phyloP scores from a whole-genome alignment of 2,888 invertebrate genomes.

The Macrosoma leucophasiata region DNA sequence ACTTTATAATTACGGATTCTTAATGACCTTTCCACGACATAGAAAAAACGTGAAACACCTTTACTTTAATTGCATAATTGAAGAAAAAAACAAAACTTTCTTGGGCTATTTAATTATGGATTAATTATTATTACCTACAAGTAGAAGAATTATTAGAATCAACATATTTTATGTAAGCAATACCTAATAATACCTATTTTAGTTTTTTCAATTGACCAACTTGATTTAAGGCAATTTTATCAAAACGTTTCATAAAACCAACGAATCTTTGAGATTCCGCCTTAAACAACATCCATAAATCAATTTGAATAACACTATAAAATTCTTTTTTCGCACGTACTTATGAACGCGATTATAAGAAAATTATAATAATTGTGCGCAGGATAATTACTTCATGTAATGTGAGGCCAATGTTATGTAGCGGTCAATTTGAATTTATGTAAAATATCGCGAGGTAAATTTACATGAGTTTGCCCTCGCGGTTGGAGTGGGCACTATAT shows the following conservation, averaged over 20 bases:
- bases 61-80: too few species aligned
- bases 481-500: constrained; percentile 54
- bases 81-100: too few species aligned
- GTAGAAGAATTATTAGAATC: too few species aligned
- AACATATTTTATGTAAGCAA: too few species aligned
- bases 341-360: constrained; percentile 67
- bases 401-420: constrained; percentile 59
- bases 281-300: constrained; percentile 55
- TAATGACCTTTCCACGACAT: constrained; percentile 61
- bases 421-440: constrained; percentile 70
- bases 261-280: too few species aligned
- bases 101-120: too few species aligned
- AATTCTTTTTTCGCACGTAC: constrained; percentile 72
- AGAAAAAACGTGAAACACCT: too few species aligned
- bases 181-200: too few species aligned
- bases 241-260: too few species aligned
- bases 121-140: too few species aligned
- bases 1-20: constrained; percentile 55
- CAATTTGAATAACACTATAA: constrained; percentile 53
- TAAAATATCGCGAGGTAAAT: constrained; percentile 72
- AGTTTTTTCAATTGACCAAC: too few species aligned
- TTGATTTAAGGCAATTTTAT: too few species aligned
- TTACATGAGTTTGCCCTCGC: constrained; percentile 64
- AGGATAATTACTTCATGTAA: constrained; percentile 69
- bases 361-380: constrained; percentile 74